Evolutionary conservation across 2,797 vertebrate genomes (phyloP).

Genomic region (Hemibagrus guttatus): DNA sequence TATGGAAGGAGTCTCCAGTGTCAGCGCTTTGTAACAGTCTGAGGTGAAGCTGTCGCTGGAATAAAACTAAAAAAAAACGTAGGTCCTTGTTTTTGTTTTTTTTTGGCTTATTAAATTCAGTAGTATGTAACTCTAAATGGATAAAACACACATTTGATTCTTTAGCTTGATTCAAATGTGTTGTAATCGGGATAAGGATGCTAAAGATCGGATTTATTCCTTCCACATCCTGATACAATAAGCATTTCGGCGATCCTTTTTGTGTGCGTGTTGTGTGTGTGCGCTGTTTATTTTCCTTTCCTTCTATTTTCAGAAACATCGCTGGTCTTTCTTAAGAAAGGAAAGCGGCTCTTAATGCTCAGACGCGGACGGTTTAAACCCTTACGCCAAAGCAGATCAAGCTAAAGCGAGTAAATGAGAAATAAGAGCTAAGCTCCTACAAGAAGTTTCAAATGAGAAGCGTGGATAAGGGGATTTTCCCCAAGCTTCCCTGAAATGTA

Average conservation of each 20-base stretch:
- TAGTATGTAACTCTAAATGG: no score
- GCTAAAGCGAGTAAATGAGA: constrained; percentile 9
- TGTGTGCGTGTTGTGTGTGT: neutral
- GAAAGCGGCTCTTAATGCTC: neutral
- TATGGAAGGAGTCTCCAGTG: neutral
- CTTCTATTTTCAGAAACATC: neutral
- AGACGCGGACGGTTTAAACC: neutral
- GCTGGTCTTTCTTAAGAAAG: neutral
- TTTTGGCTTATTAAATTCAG: no score
- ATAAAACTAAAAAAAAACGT: no score
- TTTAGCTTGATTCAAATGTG: no score
- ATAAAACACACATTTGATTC: no score
- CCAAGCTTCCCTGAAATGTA: neutral
- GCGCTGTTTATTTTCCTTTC: neutral
- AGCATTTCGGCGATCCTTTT: neutral
- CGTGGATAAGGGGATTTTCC: constrained; percentile 19
- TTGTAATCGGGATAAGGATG: no score
- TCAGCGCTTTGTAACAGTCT: no score
- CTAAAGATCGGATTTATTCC: neutral
- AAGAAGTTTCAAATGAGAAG: neutral
- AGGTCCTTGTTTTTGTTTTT: no score
- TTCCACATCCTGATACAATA: neutral
- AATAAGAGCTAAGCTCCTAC: neutral
- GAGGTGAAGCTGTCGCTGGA: no score
- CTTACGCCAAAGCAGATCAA: neutral